Evolutionary conservation across 2,113 vertebrate genomes (phyloP), one percentile per base, ranked within the genome.

Genomic region (Cynoglossus semilaevis): DNA sequence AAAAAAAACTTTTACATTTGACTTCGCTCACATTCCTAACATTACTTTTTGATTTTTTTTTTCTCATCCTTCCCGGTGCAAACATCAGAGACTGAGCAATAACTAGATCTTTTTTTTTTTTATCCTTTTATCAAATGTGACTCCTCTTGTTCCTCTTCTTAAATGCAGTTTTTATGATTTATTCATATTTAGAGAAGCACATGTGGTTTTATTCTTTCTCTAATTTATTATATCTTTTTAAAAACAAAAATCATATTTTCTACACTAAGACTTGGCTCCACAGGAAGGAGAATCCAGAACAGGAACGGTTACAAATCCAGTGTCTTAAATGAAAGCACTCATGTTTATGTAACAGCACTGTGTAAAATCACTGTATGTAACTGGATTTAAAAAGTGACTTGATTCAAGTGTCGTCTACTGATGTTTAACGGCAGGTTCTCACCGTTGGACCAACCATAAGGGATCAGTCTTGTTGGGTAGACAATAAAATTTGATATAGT

Each of bases 181-280:
- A 15, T 68, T 15, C 22, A 62, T 42, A 45, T 49, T 77, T 56
- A 75, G 41, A 70, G 42, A 72, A 40, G 22, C 51, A n/a, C 22
- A 29, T 6, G 6, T 60, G 19, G 15, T 53, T 46, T 53, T 72
- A 29, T 81, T 64, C 59, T 58, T 66, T 34, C 3, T 77, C 46
- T 88, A 85, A 88, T 85, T 89, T 89, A 88, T 85, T 85, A 80
- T 62, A 54, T 80, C 54, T 76, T 78, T 38, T 38, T 38, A 38
- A 38, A 38, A 70, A 29, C n/a, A 67, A 62, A 83, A 78, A 82
- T 72, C 63, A 74, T 40, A 71, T 68, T 54, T 62, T 80, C 60
- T 38, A 63, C 67, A 54, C 63, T 76, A 50, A 67, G 37, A 68
- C 9, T 0, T 15, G 49, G 45, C 60, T 64, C 15, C 0, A 18